Evolutionary conservation across 1,140 invertebrate species (phyloP), one percentile per base, ranked within the genome.

Genomic region (Macrosteles quadrilineatus): DNA sequence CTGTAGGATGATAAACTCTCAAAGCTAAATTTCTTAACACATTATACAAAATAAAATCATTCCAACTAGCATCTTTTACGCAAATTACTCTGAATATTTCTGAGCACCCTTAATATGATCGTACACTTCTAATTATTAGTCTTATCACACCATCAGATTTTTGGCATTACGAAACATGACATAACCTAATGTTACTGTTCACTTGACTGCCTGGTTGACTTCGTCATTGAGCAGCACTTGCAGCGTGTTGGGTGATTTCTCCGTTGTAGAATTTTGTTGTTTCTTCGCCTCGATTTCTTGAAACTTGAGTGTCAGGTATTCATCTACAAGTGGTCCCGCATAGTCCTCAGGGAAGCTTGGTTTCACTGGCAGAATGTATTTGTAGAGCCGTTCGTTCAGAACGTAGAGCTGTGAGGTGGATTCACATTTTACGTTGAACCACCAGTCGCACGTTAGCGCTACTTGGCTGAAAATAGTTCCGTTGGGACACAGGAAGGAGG

Each of bases 381-480:
- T 94, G 78, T 94, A 95, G 0, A 95, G 85, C 47, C 93, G 86
- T 77, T 94, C 92, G 73, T 96, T 96, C 0, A 96, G 80, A 6
- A 94, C 92, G 77, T 95, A 96, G 0, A 93, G 83, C 77, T 94
- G 91, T 0, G 91, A 81, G 0, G 93, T 94, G 1, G 90, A 86
- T 25, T 89, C 86, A 78, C 94, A 96, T 72, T 91, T 75, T 3
- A 77, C 76, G 77, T 94, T 95, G 80, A 94, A 95, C 94, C 93
- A 95, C 94, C 93, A 95, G 78, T 95, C 92, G 74, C 94, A 96
- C 0, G 92, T 94, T 0, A 93, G 80, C 0, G 87, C 87, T 1
- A 90, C 89, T 84, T 96, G 94, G 77, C 90, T 94, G 81, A 96
- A 96, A 75, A 96, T 91, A 2, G 94, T 96, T 21, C 93, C 93